A percentile compares a stretch with the other conserved stretches of the same genome.
Evolutionary conservation across 2,888 invertebrate species (phyloP).

Genomic region (Scaptomyza parva): DNA sequence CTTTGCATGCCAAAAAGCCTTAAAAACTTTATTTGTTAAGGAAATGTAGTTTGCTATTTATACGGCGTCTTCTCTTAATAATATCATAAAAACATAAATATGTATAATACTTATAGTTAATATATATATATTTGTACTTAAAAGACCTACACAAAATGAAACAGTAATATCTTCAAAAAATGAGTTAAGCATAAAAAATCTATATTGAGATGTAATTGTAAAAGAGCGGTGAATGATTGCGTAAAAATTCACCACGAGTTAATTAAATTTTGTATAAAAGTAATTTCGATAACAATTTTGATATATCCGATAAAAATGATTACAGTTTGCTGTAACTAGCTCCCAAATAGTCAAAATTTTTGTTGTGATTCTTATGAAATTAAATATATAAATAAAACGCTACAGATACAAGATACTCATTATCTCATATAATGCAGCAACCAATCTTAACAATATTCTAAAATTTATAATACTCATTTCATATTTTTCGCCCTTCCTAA

Average conservation of each 20-base stretch:
- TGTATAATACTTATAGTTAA: neutral
- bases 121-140: neutral
- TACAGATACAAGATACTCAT: constrained; percentile 11
- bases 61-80: neutral
- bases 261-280: too few relatives aligned
- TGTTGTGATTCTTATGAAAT: too few relatives aligned
- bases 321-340: too few relatives aligned
- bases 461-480: constrained; percentile 69
- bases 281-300: too few relatives aligned
- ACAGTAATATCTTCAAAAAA: neutral
- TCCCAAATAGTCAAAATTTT: too few relatives aligned
- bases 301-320: too few relatives aligned
- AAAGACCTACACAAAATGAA: neutral
- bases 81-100: neutral
- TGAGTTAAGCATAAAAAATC: neutral
- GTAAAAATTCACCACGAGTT: too few relatives aligned
- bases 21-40: neutral
- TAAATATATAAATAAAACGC: too few relatives aligned
- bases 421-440: constrained; percentile 27
- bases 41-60: neutral
- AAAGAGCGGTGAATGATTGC: too few relatives aligned
- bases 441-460: constrained; percentile 51
- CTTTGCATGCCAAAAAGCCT: neutral
- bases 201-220: neutral
- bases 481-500: constrained; percentile 68